Base-by-base conservation (phyloP, 2,888 invertebrate genomes). In the Ichneumon xanthorius region DNA sequence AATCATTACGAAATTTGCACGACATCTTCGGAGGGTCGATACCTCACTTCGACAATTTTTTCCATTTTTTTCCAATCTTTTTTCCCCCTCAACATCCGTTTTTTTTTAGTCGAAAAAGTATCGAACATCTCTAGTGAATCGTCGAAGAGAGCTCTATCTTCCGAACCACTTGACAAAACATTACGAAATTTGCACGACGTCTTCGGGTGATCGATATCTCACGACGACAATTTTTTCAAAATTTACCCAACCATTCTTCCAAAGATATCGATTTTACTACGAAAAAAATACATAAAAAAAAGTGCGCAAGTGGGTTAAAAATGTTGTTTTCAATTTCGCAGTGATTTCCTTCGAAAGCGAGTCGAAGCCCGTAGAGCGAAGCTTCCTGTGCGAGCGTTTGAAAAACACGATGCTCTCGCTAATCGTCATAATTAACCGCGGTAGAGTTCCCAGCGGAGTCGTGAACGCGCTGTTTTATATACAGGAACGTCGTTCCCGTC, bases 351-450 rank as follows among this genome's bases (percentile, higher is more conserved):
- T 50, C 75, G 26, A 58, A 70, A 63, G 73, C 63, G 75, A 73
- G 53, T 48, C 61, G 33, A 30, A 22, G 78, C 48, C 26, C 33
- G 63, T 40, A 40, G n/a, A 55, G 73, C 45, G 26, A 55, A 68
- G 53, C 78, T 40, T 68, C 78, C 78, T 82, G 82, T 79, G 75
- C 33, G 63, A 63, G 33, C 63, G 19, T 50, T 50, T 9, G 70
- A 45, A 67, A 77, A 65, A 55, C 79, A 67, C 70, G 80, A 80
- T 80, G 71, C 82, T 85, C 82, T 83, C 72, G 87, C 87, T 88
- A 89, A 89, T 91, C 89, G 89, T 87, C 84, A 87, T 89, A 89
- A 91, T 90, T 89, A 88, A 86, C 86, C 76, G 81, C 86, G 88
- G 87, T 81, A 82, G 86, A 86, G 79, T 86, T 88, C 86, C 82